Conservation (phyloP, 2,113 vertebrate genomes). For the Sisor rabdophorus region DNA sequence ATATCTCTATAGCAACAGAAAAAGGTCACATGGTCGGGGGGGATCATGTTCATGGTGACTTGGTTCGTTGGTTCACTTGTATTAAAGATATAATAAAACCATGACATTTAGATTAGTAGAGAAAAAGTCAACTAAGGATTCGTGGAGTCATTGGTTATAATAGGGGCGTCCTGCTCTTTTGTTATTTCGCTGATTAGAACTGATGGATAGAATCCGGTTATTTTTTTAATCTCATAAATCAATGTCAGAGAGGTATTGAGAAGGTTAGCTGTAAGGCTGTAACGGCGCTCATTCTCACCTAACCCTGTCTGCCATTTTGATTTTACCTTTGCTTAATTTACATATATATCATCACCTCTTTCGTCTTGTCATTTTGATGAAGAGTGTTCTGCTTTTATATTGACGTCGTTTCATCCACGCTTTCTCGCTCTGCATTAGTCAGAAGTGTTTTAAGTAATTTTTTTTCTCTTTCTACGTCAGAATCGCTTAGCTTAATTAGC, state of each 20-base stretch:
- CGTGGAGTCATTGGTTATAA: constrained; percentile 14
- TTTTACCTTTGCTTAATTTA: constrained; percentile 18
- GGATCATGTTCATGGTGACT: too few relatives aligned
- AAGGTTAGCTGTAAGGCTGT: constrained; percentile 12
- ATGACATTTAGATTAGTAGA: background rate
- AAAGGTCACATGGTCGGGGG: constrained; percentile 31
- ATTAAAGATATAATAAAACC: constrained; percentile 1
- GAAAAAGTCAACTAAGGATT: background rate
- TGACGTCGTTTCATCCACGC: background rate
- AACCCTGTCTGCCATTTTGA: background rate
- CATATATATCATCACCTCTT: constrained; percentile 26
- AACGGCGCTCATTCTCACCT: background rate
- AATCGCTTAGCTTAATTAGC: constrained; percentile 20
- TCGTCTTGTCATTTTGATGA: constrained; percentile 12
- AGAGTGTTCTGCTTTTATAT: constrained; percentile 3
- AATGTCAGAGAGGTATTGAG: constrained; percentile 4
- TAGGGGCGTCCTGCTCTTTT: constrained; percentile 2
- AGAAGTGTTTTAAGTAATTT: background rate
- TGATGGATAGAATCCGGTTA: constrained; percentile 6
- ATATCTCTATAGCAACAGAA: constrained; percentile 37
- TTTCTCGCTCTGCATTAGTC: background rate
- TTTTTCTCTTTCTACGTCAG: background rate
- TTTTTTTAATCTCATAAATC: constrained; percentile 20
- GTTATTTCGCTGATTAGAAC: constrained; percentile 8
- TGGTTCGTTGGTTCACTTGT: too few relatives aligned